Evolutionary conservation across 2,113 vertebrate genomes (phyloP).

Genomic region (Petaurus breviceps): DNA sequence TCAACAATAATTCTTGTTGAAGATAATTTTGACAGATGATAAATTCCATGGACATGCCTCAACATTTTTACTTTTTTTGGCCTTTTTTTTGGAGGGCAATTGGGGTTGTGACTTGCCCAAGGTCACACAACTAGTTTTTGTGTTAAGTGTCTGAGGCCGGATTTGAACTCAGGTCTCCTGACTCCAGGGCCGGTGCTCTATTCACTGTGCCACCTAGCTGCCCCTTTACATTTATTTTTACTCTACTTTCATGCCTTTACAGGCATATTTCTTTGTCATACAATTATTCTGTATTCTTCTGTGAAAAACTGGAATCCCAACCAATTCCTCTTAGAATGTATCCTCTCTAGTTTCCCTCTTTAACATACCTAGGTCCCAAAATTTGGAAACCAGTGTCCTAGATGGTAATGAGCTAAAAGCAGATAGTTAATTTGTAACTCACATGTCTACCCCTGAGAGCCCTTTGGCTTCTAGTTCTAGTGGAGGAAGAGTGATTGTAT

Average conservation of each 20-base stretch:
- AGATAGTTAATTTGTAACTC: not conserved
- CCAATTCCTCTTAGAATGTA: conserved; percentile 4
- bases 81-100: no score
- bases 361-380: not conserved
- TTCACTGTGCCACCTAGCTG: no score
- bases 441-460: conserved; percentile 16
- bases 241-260: not conserved
- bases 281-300: not conserved
- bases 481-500: not conserved
- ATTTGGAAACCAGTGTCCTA: conserved; percentile 42
- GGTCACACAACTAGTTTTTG: no score
- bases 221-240: not conserved
- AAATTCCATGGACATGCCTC: conserved; percentile 17
- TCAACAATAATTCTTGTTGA: not conserved
- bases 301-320: not conserved
- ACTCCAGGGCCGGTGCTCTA: no score
- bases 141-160: no score
- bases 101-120: no score
- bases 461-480: not conserved
- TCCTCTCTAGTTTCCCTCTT: not conserved
- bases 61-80: no score
- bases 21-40: not conserved
- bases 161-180: no score
- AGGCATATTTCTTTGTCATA: not conserved
- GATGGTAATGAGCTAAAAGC: not conserved